Evolutionary conservation across 2,888 invertebrate species (phyloP).

Genomic region (Xylocampa areola): DNA sequence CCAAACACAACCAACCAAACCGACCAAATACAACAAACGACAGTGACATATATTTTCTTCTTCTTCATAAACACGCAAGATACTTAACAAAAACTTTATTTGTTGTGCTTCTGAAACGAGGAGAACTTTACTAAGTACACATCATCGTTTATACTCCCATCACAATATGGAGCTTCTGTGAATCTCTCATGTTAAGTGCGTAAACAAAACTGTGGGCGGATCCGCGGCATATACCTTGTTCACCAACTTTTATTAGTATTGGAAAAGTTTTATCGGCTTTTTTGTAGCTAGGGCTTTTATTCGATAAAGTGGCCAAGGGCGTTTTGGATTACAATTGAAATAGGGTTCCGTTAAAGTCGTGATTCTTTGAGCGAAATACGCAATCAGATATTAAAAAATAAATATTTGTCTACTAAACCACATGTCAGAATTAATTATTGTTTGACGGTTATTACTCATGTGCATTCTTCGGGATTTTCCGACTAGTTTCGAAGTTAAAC

Average conservation of each 20-base stretch:
- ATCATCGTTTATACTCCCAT: conserved; percentile 30
- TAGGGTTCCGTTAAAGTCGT: conserved; percentile 9
- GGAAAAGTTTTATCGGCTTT: conserved; percentile 67
- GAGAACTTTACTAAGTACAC: conserved; percentile 31
- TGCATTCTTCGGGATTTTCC: too few relatives aligned
- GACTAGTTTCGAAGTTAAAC: too few relatives aligned
- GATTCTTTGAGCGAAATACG: not conserved
- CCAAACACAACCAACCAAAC: too few relatives aligned
- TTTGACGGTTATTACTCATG: too few relatives aligned
- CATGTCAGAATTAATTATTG: too few relatives aligned
- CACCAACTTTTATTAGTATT: conserved; percentile 71
- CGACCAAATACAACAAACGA: too few relatives aligned
- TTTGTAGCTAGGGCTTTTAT: conserved; percentile 62
- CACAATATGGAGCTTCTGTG: conserved; percentile 32
- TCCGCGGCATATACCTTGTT: conserved; percentile 43
- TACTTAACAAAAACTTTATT: conserved; percentile 27
- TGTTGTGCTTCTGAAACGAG: conserved; percentile 13
- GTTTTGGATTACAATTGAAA: not conserved
- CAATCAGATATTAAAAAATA: too few relatives aligned
- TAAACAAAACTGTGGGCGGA: conserved; percentile 46
- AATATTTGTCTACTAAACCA: too few relatives aligned
- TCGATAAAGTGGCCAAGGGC: conserved; percentile 53
- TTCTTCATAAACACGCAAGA: not conserved
- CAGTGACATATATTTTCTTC: too few relatives aligned
- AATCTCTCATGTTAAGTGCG: conserved; percentile 48